phyloP scores from a whole-genome alignment of 2,888 invertebrate genomes.

The Acronicta alni region DNA sequence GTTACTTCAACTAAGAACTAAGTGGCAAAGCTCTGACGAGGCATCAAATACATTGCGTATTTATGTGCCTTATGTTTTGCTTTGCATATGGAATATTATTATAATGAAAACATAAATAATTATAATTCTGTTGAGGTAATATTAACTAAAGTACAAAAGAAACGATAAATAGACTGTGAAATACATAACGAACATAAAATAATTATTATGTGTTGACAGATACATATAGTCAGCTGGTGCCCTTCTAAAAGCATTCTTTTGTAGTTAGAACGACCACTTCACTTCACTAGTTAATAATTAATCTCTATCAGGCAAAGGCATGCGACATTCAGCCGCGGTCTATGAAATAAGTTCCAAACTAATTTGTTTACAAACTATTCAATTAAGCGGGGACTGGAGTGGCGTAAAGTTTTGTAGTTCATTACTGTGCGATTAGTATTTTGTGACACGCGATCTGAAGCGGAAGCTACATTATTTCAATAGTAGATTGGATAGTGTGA shows the following conservation, averaged over 20 bases:
- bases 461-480: conserved; percentile 26
- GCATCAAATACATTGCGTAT: no score
- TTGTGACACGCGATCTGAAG: conserved; percentile 51
- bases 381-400: conserved; percentile 66
- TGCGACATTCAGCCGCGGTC: conserved; percentile 51
- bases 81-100: no score
- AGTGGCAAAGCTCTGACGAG: no score
- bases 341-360: conserved; percentile 60
- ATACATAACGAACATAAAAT: conserved; percentile 2
- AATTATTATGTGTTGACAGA: conserved; percentile 20
- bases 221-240: conserved; percentile 8
- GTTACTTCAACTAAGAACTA: no score
- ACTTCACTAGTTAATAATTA: conserved; percentile 60
- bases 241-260: conserved; percentile 65
- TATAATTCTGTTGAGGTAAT: no score
- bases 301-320: conserved; percentile 65
- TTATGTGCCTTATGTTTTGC: no score
- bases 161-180: conserved; percentile 1
- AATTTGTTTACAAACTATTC: conserved; percentile 77
- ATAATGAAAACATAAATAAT: no score
- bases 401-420: conserved; percentile 62
- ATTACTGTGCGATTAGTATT: conserved; percentile 54
- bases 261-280: conserved; percentile 52
- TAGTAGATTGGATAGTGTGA: conserved; percentile 11
- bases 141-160: neutral